Evolutionary conservation across 1,140 invertebrate species (phyloP).

Genomic region (Magallana angulata): DNA sequence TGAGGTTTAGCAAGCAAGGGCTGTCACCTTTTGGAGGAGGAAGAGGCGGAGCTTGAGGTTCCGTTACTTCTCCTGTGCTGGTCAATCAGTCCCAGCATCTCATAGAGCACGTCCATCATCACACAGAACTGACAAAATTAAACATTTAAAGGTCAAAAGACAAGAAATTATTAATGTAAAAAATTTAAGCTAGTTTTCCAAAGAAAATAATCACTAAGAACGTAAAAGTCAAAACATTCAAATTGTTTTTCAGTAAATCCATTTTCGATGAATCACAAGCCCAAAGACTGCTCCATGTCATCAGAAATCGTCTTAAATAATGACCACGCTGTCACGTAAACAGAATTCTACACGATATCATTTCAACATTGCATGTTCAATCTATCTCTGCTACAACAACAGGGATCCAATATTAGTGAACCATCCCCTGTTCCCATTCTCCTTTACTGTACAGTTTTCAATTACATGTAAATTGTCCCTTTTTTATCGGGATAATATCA

Average conservation of each 20-base stretch:
- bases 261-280: not conserved
- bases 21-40: constrained; percentile 68
- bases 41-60: constrained; percentile 65
- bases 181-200: no score
- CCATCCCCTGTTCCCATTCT: no score
- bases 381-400: not conserved
- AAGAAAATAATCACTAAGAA: no score
- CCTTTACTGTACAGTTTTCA: no score
- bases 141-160: no score
- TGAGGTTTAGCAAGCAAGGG: no score
- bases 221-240: not conserved
- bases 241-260: not conserved
- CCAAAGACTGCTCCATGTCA: not conserved
- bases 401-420: not conserved
- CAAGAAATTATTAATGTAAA: no score
- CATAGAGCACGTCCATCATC: constrained; percentile 93
- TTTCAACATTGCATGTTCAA: not conserved
- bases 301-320: not conserved
- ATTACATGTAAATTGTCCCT: no score
- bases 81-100: constrained; percentile 95
- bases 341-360: not conserved
- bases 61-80: constrained; percentile 80
- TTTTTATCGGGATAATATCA: no score
- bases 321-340: not conserved
- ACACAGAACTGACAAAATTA: constrained; percentile 83